A percentile compares a stretch with the other conserved stretches of the same genome.
Evolutionary conservation across 2,888 invertebrate genomes (phyloP).

Genomic region (Sabellastarte sp.): DNA sequence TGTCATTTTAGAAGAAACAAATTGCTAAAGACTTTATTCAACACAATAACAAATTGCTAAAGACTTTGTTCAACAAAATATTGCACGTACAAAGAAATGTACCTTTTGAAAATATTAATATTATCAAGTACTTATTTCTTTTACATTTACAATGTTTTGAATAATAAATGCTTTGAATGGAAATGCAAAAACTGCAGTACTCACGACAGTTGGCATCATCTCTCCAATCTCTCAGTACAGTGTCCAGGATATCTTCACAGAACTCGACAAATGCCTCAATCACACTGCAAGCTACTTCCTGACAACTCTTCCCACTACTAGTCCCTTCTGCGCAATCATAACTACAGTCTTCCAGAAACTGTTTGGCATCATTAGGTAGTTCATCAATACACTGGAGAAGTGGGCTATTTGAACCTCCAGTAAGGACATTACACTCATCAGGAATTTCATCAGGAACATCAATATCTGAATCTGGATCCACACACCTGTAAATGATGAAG

Average conservation of each 20-base stretch:
- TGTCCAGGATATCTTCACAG: background rate
- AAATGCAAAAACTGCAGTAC: too few relatives aligned
- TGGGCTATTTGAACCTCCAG: background rate
- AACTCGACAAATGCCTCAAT: background rate
- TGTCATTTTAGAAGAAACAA: too few relatives aligned
- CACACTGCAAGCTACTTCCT: background rate
- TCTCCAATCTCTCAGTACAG: background rate
- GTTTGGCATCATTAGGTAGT: background rate
- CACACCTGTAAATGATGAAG: too few relatives aligned
- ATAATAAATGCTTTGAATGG: too few relatives aligned
- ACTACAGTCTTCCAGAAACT: background rate
- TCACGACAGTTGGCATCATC: background rate
- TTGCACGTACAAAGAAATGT: too few relatives aligned
- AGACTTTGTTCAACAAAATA: too few relatives aligned
- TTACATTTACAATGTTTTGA: too few relatives aligned
- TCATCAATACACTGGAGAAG: background rate
- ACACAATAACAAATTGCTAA: too few relatives aligned
- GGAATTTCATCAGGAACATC: background rate
- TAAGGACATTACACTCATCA: background rate
- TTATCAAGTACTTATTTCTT: too few relatives aligned
- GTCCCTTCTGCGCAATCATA: background rate
- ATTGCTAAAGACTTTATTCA: too few relatives aligned
- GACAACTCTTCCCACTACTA: background rate
- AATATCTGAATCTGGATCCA: background rate
- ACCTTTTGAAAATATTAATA: too few relatives aligned